phyloP scores from a whole-genome alignment of 2,113 vertebrate species.

The Coryphaenoides rupestris region DNA sequence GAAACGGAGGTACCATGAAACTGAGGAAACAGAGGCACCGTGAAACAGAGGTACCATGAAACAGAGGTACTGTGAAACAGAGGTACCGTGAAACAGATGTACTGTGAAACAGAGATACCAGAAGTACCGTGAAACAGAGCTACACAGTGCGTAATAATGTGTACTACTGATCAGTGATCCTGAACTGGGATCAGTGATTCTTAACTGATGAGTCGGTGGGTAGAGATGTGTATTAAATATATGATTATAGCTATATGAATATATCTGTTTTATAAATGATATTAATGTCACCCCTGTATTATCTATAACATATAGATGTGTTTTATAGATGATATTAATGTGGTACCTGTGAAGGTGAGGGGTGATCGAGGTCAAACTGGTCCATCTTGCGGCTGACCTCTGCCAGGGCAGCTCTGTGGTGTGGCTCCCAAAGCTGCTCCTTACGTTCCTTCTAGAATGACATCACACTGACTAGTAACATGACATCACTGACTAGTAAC shows the following conservation, averaged over 20 bases:
- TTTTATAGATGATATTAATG: neutral
- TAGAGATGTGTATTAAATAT: too few relatives aligned
- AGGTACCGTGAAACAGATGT: too few relatives aligned
- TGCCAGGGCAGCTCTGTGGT: constrained; percentile 85
- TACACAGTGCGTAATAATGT: too few relatives aligned
- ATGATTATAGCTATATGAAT: too few relatives aligned
- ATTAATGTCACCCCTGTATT: too few relatives aligned
- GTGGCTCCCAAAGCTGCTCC: constrained; percentile 94
- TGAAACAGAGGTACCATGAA: neutral
- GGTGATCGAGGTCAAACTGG: constrained; percentile 85
- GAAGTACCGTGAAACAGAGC: too few relatives aligned
- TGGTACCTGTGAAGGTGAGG: constrained; percentile 82
- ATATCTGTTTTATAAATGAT: too few relatives aligned
- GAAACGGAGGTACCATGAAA: too few relatives aligned
- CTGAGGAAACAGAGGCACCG: neutral
- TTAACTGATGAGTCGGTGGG: too few relatives aligned
- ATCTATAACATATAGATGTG: too few relatives aligned
- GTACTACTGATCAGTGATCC: too few relatives aligned
- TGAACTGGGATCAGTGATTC: too few relatives aligned
- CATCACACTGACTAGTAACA: constrained; percentile 3
- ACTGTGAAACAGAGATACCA: neutral
- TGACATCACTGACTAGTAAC: neutral
- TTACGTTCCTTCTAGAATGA: constrained; percentile 89
- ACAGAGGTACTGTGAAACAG: neutral
- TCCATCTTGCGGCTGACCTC: constrained; percentile 89